phyloP scores from a whole-genome alignment of 2,888 invertebrate species.

The Idaea dimidiata region DNA sequence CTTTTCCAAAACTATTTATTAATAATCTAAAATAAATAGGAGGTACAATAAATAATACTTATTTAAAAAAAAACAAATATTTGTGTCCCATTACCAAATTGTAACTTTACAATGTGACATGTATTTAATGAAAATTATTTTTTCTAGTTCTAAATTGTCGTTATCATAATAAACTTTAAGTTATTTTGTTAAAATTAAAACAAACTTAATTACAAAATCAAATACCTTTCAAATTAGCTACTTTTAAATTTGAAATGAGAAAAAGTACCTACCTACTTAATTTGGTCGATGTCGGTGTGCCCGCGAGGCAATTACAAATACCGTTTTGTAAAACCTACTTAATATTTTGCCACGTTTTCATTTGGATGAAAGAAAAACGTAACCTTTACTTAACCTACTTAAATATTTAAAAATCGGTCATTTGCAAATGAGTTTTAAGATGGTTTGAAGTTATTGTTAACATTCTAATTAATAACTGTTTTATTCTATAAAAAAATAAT shows the following conservation, averaged over 20 bases:
- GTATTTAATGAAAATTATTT: too few relatives aligned
- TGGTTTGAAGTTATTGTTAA: neutral
- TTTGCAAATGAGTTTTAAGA: conserved; percentile 21
- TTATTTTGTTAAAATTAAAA: conserved; percentile 7
- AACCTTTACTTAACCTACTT: conserved; percentile 24
- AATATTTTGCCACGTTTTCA: conserved; percentile 28
- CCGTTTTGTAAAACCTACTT: conserved; percentile 7
- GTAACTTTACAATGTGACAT: too few relatives aligned
- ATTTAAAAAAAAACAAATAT: too few relatives aligned
- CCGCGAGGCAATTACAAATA: conserved; percentile 18
- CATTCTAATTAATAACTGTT: neutral
- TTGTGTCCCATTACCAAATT: too few relatives aligned
- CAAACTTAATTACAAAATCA: conserved; percentile 14
- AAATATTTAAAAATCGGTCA: conserved; percentile 28
- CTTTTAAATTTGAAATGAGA: conserved; percentile 16
- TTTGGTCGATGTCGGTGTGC: conserved; percentile 10
- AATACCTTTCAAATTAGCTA: conserved; percentile 14
- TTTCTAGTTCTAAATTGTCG: too few relatives aligned
- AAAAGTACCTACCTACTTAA: conserved; percentile 15
- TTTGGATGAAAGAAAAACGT: conserved; percentile 32
- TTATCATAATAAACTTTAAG: conserved; percentile 18
- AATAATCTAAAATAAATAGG: neutral
- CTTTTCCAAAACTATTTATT: conserved; percentile 13
- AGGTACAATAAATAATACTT: too few relatives aligned
- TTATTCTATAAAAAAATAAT: neutral